Conservation (phyloP, 2,888 invertebrate genomes). For the Eulithis testata region DNA sequence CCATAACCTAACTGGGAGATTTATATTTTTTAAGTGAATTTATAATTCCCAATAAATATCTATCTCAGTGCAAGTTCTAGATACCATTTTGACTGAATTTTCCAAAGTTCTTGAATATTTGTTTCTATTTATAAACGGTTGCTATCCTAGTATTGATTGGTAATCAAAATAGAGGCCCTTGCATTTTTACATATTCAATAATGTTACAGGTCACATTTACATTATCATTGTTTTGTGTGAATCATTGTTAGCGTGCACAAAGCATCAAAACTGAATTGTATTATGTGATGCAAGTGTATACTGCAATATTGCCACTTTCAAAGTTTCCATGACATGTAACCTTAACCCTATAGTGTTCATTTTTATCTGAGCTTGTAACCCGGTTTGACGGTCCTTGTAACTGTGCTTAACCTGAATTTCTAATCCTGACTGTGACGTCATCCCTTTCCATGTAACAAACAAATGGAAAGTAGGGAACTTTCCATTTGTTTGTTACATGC, state of each 20-base stretch:
- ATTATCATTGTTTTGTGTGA: slow-evolving; percentile 58
- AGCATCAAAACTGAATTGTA: slow-evolving; percentile 42
- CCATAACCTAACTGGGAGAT: too few species aligned
- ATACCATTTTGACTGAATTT: too few species aligned
- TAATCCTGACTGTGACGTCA: too few species aligned
- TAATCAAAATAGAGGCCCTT: slow-evolving; percentile 44
- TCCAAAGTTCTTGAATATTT: background rate
- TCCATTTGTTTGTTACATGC: too few species aligned
- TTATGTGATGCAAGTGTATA: slow-evolving; percentile 39
- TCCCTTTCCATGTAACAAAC: too few species aligned
- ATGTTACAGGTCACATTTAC: slow-evolving; percentile 55
- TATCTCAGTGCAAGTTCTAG: too few species aligned
- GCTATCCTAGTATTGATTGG: slow-evolving; percentile 29
- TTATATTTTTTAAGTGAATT: too few species aligned
- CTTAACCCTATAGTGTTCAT: slow-evolving; percentile 13
- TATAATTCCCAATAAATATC: too few species aligned
- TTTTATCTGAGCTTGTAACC: background rate
- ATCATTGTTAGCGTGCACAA: slow-evolving; percentile 54
- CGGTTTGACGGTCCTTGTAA: background rate
- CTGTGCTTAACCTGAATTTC: too few species aligned
- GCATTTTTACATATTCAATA: slow-evolving; percentile 59
- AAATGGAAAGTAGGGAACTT: too few species aligned
- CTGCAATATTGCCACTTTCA: slow-evolving; percentile 26
- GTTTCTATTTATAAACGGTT: background rate
- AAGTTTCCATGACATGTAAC: slow-evolving; percentile 15